A percentile compares a stretch with the other conserved stretches of the same genome.
phyloP scores from a whole-genome alignment of 1,140 invertebrate species.

The Temnothorax longispinosus region DNA sequence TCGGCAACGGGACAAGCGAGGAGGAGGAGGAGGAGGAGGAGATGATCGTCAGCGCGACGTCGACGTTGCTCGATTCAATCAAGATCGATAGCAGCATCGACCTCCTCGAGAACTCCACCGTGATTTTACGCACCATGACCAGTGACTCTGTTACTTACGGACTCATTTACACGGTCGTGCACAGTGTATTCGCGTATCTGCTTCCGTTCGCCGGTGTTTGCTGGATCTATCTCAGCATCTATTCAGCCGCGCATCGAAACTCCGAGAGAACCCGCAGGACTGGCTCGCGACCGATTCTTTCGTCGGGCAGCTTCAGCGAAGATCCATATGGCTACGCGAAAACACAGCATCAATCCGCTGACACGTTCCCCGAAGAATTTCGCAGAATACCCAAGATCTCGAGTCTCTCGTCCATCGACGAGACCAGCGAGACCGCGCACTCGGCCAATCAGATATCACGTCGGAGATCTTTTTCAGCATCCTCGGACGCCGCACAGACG shows the following conservation, averaged over 20 bases:
- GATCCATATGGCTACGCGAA: slow-evolving; percentile 76
- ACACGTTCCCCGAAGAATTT: slow-evolving; percentile 77
- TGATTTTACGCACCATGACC: slow-evolving; percentile 12
- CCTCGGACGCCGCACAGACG: slow-evolving; percentile 18
- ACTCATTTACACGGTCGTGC: slow-evolving; percentile 83
- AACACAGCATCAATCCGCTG: slow-evolving; percentile 58
- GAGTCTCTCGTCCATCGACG: slow-evolving; percentile 83
- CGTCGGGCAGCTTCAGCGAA: slow-evolving; percentile 82
- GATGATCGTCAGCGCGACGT: neutral
- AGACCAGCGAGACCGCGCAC: slow-evolving; percentile 82
- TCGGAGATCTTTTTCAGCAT: slow-evolving; percentile 58
- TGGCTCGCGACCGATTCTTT: slow-evolving; percentile 86
- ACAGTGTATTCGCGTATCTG: slow-evolving; percentile 88
- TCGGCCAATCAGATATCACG: slow-evolving; percentile 73
- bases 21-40: slow-evolving; percentile 11
- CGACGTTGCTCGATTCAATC: neutral
- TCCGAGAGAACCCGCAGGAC: slow-evolving; percentile 89
- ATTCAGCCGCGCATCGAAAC: slow-evolving; percentile 90
- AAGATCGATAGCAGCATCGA: neutral
- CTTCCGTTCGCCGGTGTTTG: slow-evolving; percentile 89
- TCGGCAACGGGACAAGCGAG: neutral
- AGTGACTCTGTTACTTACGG: slow-evolving; percentile 74
- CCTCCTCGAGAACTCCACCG: slow-evolving; percentile 60
- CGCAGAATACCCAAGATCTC: slow-evolving; percentile 82
- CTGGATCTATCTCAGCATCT: slow-evolving; percentile 91